These are phyloP conservation scores for Taxidea taxus DNA, from an alignment of 2,113 vertebrate genomes.

Conservation along the genomic window DNA sequence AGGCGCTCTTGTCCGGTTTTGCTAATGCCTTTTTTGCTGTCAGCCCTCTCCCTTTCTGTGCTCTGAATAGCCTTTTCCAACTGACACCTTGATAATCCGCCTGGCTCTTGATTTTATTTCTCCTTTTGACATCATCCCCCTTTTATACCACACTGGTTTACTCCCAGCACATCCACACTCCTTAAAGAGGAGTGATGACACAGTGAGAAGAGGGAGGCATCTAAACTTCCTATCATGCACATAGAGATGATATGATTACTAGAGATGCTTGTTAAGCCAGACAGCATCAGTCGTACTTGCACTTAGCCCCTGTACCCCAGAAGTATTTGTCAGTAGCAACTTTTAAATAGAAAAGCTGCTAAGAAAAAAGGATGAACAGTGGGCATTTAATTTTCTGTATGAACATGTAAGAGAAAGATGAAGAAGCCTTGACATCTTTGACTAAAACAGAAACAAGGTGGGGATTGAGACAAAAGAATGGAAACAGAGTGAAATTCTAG, in stretches of 20 bases:
- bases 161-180: not conserved
- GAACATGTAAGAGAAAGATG: not conserved
- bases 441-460: constrained; percentile 6
- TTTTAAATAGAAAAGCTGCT: not conserved
- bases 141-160: not conserved
- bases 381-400: not conserved
- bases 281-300: not conserved
- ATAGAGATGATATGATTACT: not conserved
- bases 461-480: not conserved
- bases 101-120: not conserved
- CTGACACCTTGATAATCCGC: not conserved
- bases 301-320: not conserved
- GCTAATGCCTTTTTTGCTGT: not conserved
- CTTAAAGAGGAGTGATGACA: not conserved
- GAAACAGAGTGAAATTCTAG: constrained; percentile 7
- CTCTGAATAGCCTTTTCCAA: not conserved
- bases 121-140: not conserved
- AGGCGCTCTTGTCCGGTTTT: not conserved
- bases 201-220: not conserved
- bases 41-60: not conserved
- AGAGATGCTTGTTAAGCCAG: not conserved
- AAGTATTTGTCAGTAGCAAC: not conserved
- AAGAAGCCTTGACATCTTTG: not conserved
- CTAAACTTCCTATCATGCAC: not conserved
- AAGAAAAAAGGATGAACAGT: not conserved